These are phyloP conservation scores for Drosophila mayri DNA, from an alignment of 1,140 invertebrate species.

Conservation along the genomic window DNA sequence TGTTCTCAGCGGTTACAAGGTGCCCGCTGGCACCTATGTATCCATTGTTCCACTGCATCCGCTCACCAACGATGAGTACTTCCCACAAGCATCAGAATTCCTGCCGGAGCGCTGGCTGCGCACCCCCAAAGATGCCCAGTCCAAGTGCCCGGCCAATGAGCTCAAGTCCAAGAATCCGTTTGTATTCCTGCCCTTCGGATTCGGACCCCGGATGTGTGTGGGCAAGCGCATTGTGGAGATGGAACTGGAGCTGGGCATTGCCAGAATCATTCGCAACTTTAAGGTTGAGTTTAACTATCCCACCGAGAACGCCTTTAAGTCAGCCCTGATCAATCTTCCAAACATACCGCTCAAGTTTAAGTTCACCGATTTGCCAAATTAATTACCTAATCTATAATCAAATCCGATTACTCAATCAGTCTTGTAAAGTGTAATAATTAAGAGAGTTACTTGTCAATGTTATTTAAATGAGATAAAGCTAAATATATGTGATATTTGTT, in stretches of 20 bases:
- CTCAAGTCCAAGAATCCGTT: conserved; percentile 86
- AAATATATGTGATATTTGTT: neutral
- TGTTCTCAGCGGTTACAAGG: conserved; percentile 86
- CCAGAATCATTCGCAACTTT: conserved; percentile 87
- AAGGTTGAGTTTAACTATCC: conserved; percentile 86
- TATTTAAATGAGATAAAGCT: neutral
- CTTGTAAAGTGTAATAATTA: neutral
- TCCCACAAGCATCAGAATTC: conserved; percentile 85
- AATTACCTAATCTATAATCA: neutral
- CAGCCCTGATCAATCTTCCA: conserved; percentile 62
- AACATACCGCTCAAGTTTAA: conserved; percentile 79
- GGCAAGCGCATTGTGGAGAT: conserved; percentile 90
- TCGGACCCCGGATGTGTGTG: conserved; percentile 87
- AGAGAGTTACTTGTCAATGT: neutral
- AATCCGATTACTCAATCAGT: neutral
- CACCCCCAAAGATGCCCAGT: conserved; percentile 1
- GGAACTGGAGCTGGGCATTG: conserved; percentile 88
- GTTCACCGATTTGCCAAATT: conserved; percentile 63
- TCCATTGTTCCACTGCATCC: conserved; percentile 85
- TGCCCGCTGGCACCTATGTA: conserved; percentile 87
- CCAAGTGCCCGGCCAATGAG: conserved; percentile 54
- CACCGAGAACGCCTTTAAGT: conserved; percentile 63
- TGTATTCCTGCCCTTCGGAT: conserved; percentile 88
- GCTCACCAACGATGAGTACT: conserved; percentile 85
- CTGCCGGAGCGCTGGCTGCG: conserved; percentile 88